Conservation (phyloP, 2,113 vertebrate genomes). For the Lycaon pictus region DNA sequence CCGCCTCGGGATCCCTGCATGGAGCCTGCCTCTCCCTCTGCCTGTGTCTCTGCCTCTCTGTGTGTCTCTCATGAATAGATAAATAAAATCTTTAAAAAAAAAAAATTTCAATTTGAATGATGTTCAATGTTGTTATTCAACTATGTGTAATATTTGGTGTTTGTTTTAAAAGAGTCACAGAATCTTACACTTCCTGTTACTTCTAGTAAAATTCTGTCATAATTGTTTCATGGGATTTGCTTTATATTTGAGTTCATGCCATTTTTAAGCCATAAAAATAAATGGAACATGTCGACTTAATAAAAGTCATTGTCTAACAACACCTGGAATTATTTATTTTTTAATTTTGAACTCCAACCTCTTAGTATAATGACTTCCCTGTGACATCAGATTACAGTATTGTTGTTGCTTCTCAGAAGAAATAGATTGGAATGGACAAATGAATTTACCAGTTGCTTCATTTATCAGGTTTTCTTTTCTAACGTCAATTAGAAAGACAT, state of each 20-base stretch:
- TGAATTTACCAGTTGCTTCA: neutral
- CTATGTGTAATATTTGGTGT: neutral
- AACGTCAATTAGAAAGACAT: neutral
- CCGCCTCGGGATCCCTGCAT: too few relatives aligned
- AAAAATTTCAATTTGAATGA: neutral
- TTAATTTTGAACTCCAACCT: neutral
- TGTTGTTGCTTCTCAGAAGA: neutral
- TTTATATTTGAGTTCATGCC: constrained; percentile 40
- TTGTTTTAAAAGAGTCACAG: constrained; percentile 29
- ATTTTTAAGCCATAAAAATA: constrained; percentile 62
- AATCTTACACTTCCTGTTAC: constrained; percentile 40
- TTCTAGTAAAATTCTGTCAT: constrained; percentile 30
- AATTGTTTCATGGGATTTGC: constrained; percentile 42
- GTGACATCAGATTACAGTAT: neutral
- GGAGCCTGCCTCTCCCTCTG: too few relatives aligned
- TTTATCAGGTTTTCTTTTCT: neutral
- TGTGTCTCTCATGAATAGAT: too few relatives aligned
- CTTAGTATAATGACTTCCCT: neutral
- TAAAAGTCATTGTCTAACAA: constrained; percentile 56
- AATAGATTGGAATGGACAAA: neutral
- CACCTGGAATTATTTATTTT: constrained; percentile 54
- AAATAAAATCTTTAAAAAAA: too few relatives aligned
- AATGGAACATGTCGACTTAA: constrained; percentile 26
- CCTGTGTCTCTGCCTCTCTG: too few relatives aligned
- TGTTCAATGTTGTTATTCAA: neutral